Conservation (phyloP, 2,113 vertebrate species). For the Paramisgurnus dabryanus region DNA sequence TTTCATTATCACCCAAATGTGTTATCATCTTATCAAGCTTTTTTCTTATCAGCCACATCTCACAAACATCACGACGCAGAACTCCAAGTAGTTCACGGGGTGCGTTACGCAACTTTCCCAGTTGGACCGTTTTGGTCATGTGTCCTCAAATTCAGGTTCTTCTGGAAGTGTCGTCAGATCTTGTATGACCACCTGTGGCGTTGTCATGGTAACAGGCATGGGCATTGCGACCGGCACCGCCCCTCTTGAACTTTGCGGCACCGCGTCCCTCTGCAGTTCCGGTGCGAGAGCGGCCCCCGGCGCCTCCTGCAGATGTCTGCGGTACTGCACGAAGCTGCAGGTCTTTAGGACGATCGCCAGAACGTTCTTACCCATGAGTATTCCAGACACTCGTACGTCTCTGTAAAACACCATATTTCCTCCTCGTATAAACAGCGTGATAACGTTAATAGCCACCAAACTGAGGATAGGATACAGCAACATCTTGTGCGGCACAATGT, state of each 20-base stretch:
- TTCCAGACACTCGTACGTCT: slow-evolving; percentile 58
- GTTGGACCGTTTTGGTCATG: slow-evolving; percentile 38
- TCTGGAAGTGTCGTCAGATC: slow-evolving; percentile 49
- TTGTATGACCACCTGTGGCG: slow-evolving; percentile 40
- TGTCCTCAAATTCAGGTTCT: slow-evolving; percentile 41
- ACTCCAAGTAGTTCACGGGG: not conserved
- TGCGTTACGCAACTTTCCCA: not conserved
- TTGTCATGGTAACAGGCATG: slow-evolving; percentile 8
- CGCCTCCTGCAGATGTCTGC: slow-evolving; percentile 39
- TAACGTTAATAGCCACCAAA: slow-evolving; percentile 59
- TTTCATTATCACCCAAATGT: slow-evolving; percentile 1
- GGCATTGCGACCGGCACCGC: slow-evolving; percentile 20
- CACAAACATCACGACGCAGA: not conserved
- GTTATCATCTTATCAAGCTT: not conserved
- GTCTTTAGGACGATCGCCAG: slow-evolving; percentile 57
- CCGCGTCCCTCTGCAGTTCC: slow-evolving; percentile 48
- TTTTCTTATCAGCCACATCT: no score
- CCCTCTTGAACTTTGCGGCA: slow-evolving; percentile 19
- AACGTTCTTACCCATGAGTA: slow-evolving; percentile 62
- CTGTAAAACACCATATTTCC: slow-evolving; percentile 59
- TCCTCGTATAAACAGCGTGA: slow-evolving; percentile 57
- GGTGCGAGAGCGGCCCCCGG: not conserved
- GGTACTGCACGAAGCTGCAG: slow-evolving; percentile 59
- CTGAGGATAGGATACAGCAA: slow-evolving; percentile 63
- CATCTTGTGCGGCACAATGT: slow-evolving; percentile 63